Conservation (phyloP, 2,113 vertebrate genomes). For the Microcebus jonahi region DNA sequence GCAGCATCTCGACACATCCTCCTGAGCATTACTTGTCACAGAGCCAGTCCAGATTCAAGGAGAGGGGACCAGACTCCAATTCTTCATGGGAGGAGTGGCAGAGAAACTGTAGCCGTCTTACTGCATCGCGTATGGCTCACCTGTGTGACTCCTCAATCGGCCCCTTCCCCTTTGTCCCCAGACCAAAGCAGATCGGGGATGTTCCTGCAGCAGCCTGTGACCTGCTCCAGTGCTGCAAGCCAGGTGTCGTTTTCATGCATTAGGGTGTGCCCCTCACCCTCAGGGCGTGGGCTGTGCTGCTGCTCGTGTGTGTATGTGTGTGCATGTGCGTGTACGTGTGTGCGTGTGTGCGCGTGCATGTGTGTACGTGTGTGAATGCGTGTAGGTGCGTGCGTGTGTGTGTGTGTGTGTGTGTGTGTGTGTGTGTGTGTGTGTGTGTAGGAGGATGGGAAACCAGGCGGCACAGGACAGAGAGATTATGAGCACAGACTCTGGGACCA, state of each 20-base stretch:
- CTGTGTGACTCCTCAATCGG: background rate
- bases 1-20: background rate
- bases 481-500: background rate
- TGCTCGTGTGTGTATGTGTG: background rate
- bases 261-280: background rate
- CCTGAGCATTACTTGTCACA: background rate
- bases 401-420: too few relatives aligned
- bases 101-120: background rate
- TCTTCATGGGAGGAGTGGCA: background rate
- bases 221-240: background rate
- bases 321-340: too few relatives aligned
- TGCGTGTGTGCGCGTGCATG: too few relatives aligned
- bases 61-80: background rate
- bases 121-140: too few relatives aligned
- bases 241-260: background rate
- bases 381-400: too few relatives aligned
- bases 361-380: accelerated
- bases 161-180: background rate
- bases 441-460: background rate
- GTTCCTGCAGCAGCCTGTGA: background rate
- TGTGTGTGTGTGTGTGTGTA: background rate
- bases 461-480: background rate
- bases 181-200: background rate
- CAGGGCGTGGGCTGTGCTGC: background rate
- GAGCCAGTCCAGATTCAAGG: background rate